Conservation (phyloP, 2,797 vertebrate species). For the Neolamprologus multifasciatus region DNA sequence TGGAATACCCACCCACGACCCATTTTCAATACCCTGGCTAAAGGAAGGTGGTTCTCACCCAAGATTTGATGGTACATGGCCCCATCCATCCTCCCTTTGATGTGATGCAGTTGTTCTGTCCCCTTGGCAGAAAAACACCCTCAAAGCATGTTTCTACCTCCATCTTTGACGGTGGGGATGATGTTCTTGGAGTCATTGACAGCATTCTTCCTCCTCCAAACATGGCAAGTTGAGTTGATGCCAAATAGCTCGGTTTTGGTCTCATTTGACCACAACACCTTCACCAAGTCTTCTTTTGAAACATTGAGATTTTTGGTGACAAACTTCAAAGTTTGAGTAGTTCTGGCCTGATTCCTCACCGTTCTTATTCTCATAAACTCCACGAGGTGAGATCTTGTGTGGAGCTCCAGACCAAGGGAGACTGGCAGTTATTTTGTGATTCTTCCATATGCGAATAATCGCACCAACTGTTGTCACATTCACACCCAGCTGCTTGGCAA, state of each 20-base stretch:
- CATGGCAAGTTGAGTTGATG: background rate
- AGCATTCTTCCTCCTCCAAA: background rate
- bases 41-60: too few relatives aligned
- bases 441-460: background rate
- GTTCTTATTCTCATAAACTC: background rate
- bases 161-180: background rate
- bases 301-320: background rate
- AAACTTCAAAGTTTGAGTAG: background rate
- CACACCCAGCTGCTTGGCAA: fast-evolving
- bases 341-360: fast-evolving
- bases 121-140: background rate
- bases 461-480: fast-evolving
- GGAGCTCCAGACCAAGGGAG: fast-evolving
- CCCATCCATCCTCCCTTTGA: background rate
- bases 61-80: too few relatives aligned
- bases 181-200: background rate
- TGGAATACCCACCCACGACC: too few relatives aligned
- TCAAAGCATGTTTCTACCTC: background rate
- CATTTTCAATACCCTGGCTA: too few relatives aligned
- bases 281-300: background rate
- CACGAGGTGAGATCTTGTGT: background rate
- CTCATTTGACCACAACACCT: background rate
- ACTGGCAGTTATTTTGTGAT: background rate
- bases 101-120: background rate
- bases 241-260: background rate